These are phyloP conservation scores for Trissolcus japonicus DNA, from an alignment of 2,888 invertebrate genomes.

Conservation along the genomic window DNA sequence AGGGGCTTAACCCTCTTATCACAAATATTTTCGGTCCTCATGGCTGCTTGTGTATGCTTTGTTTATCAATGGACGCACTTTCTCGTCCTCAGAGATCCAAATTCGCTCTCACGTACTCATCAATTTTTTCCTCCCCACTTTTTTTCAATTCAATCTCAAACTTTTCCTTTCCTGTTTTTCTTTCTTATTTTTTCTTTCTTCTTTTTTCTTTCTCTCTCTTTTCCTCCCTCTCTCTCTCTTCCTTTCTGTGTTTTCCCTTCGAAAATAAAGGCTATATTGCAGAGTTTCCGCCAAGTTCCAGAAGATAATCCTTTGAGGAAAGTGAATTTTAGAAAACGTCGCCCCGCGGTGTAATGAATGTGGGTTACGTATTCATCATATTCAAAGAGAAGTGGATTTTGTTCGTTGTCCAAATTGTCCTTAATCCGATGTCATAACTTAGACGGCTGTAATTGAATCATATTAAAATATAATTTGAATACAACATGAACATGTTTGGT, in stretches of 20 bases:
- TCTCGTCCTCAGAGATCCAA: neutral
- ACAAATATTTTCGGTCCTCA: conserved; percentile 32
- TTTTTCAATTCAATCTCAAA: neutral
- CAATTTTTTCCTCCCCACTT: neutral
- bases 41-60: conserved; percentile 15
- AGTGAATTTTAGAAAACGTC: too few relatives aligned
- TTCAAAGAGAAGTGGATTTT: too few relatives aligned
- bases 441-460: too few relatives aligned
- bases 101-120: neutral
- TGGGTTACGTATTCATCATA: too few relatives aligned
- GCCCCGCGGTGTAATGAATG: too few relatives aligned
- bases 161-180: neutral
- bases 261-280: neutral
- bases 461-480: too few relatives aligned
- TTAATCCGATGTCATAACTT: too few relatives aligned
- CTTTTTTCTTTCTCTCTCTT: neutral
- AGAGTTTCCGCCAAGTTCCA: too few relatives aligned
- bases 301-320: too few relatives aligned
- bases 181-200: conserved; percentile 4
- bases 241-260: neutral
- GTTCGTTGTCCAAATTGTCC: too few relatives aligned
- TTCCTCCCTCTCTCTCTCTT: neutral
- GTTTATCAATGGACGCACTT: conserved; percentile 12
- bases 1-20: conserved; percentile 25
- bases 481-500: too few relatives aligned